Evolutionary conservation across 2,888 invertebrate genomes (phyloP), one percentile per base, ranked within the genome.

Genomic region (Heliconius hortense): DNA sequence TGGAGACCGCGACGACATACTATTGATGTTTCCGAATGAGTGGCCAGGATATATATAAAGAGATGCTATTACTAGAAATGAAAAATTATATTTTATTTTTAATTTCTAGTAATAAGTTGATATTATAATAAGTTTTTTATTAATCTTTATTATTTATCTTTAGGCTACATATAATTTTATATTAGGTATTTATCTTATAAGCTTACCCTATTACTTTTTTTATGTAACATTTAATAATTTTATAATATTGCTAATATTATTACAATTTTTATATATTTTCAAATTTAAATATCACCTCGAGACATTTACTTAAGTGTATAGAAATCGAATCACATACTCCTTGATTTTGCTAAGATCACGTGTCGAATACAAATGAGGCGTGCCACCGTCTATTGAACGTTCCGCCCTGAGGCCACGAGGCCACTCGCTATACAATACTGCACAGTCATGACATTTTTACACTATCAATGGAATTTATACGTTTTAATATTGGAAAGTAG

Each of bases 311-410:
- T 73, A 78, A 82, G 84, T 83, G 88, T 89, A 89, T 88, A 91
- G 91, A 90, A 93, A 93, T 94, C 93, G 92, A 94, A 93, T 93
- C 93, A 93, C 93, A 93, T 91, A 93, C 92, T 90, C 91, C 93
- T 93, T 93, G 93, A 93, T 93, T 93, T 92, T 89, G 92, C 89
- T 89, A 85, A 88, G 87, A 86, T 84, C 86, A 82, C 86, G 84
- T 75, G 74, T 79, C 76, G 93, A 92, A 93, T 94, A 91, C 87
- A 85, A 89, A 93, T 90, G 89, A 86, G 82, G 74, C 78, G 80
- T 78, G 82, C 84, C 85, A 88, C 87, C 86, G 85, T 86, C 66
- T 74, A 76, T 74, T 72, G 76, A 74, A 74, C 76, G 48, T 69
- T 72, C 63, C 74, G 53, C 77, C 77, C 78, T 81, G 76, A 76